A percentile compares a stretch with the other conserved stretches of the same genome.
Evolutionary conservation across 2,797 vertebrate species (phyloP).

Genomic region (Gymnocypris eckloni): DNA sequence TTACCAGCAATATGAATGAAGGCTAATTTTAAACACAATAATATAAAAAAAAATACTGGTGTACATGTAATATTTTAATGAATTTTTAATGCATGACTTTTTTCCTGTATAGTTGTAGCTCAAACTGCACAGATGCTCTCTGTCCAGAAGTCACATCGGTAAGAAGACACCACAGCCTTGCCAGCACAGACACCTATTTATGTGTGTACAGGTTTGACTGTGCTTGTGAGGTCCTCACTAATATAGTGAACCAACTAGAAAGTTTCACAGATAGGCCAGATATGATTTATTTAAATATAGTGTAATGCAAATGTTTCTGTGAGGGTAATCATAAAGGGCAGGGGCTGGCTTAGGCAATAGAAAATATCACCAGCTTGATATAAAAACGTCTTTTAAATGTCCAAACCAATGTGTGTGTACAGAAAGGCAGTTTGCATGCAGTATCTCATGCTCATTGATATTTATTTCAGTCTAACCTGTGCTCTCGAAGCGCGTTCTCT

Average conservation of each 20-base stretch:
- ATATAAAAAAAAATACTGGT: neutral
- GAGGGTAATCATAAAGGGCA: neutral
- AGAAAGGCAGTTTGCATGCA: neutral
- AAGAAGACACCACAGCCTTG: neutral
- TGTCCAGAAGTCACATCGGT: neutral
- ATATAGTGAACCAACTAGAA: neutral
- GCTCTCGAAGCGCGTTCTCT: neutral
- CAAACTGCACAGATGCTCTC: neutral
- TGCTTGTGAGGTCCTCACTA: neutral
- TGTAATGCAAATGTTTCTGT: neutral
- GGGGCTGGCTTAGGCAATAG: neutral
- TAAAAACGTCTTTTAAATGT: neutral
- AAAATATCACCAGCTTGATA: neutral
- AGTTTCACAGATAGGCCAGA: neutral
- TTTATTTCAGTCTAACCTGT: neutral
- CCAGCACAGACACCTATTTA: slow-evolving; percentile 3
- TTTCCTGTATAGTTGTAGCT: neutral
- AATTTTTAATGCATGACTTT: neutral
- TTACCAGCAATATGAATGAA: neutral
- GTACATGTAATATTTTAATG: neutral
- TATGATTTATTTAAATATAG: neutral
- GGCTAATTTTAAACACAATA: neutral
- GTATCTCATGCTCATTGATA: neutral
- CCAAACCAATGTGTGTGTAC: neutral
- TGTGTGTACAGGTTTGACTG: neutral